Evolutionary conservation across 2,888 invertebrate species (phyloP).

Genomic region (Parnassius glacialis): DNA sequence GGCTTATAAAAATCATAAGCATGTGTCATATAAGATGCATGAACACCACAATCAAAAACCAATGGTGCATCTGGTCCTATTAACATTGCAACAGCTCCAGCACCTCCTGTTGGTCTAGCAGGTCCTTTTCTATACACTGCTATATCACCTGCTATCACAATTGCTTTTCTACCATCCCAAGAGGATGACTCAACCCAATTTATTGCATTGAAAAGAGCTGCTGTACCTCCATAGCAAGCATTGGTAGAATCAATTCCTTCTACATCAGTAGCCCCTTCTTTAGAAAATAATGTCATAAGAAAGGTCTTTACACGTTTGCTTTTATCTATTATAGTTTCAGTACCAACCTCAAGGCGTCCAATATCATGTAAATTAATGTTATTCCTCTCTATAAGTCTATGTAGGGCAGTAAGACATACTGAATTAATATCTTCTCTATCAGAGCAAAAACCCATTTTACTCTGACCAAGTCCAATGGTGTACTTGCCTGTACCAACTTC

Average conservation of each 20-base stretch:
- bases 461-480: slow-evolving; percentile 95
- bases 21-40: slow-evolving; percentile 95
- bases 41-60: slow-evolving; percentile 92
- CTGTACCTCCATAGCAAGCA: slow-evolving; percentile 99
- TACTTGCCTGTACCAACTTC: slow-evolving; percentile 95
- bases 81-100: slow-evolving; percentile 98
- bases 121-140: slow-evolving; percentile 97
- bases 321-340: slow-evolving; percentile 98
- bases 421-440: slow-evolving; percentile 99
- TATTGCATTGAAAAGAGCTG: slow-evolving; percentile 96
- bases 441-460: slow-evolving; percentile 97
- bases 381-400: slow-evolving; percentile 90
- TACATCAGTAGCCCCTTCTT: slow-evolving; percentile 92
- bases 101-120: slow-evolving; percentile 98
- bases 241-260: slow-evolving; percentile 99
- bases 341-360: slow-evolving; percentile 97
- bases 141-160: slow-evolving; percentile 97
- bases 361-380: slow-evolving; percentile 88
- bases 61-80: slow-evolving; percentile 97
- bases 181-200: slow-evolving; percentile 98
- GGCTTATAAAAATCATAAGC: slow-evolving; percentile 99
- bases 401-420: slow-evolving; percentile 94
- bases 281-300: slow-evolving; percentile 97
- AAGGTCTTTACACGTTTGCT: slow-evolving; percentile 99
- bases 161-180: slow-evolving; percentile 97